phyloP scores from a whole-genome alignment of 2,888 invertebrate species.

The Agrotis ipsilon region DNA sequence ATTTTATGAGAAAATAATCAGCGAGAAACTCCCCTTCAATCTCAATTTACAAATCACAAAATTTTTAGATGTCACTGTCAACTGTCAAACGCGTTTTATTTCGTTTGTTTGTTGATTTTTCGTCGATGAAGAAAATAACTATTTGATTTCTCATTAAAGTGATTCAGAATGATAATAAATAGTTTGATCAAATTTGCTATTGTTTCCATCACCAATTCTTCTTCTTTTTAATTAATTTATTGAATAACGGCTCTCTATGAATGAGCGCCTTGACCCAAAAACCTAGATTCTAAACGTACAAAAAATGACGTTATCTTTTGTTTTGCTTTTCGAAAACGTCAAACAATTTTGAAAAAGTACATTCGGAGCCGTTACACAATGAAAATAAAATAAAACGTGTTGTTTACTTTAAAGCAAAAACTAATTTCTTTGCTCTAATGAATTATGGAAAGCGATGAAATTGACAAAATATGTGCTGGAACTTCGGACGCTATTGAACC shows the following conservation, averaged over 20 bases:
- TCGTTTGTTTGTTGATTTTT: not conserved
- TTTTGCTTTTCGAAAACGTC: conserved; percentile 61
- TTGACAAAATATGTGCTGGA: conserved; percentile 58
- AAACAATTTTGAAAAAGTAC: conserved; percentile 67
- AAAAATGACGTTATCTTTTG: conserved; percentile 30
- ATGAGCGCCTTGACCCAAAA: conserved; percentile 27
- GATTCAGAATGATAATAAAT: too few species aligned
- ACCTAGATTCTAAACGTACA: conserved; percentile 30
- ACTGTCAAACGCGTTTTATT: conserved; percentile 9
- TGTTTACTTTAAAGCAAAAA: conserved; percentile 27
- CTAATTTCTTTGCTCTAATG: conserved; percentile 49
- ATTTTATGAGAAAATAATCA: conserved; percentile 7
- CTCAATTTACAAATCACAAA: conserved; percentile 1
- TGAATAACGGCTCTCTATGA: too few species aligned
- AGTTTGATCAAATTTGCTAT: too few species aligned
- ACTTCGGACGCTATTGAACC: conserved; percentile 66
- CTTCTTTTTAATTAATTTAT: too few species aligned
- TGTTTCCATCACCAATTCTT: too few species aligned
- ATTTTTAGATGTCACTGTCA: conserved; percentile 18
- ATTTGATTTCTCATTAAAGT: too few species aligned
- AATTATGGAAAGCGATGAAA: conserved; percentile 80
- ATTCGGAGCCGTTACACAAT: conserved; percentile 56
- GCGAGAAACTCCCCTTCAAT: conserved; percentile 40
- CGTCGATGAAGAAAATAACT: not conserved
- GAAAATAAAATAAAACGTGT: conserved; percentile 52